Evolutionary conservation across 2,797 vertebrate species (phyloP).

Genomic region (Mus caroli): DNA sequence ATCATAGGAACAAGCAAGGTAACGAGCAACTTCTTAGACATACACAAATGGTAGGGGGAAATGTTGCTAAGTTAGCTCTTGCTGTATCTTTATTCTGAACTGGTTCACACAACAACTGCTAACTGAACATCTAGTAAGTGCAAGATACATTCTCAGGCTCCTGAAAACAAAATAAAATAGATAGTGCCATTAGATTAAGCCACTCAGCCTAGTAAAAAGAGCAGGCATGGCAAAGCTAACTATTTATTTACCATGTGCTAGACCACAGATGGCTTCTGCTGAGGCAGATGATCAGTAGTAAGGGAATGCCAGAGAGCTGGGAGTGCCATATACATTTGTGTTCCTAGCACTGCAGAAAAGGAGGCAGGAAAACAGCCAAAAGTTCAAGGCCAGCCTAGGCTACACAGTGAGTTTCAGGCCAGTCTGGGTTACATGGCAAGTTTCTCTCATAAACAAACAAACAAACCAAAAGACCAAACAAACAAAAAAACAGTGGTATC

Average conservation of each 20-base stretch:
- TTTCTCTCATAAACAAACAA: not conserved
- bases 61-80: not conserved
- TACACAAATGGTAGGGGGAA: not conserved
- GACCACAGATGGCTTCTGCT: not conserved
- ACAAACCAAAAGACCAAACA: not conserved
- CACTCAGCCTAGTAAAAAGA: not conserved
- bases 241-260: not conserved
- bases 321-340: not conserved
- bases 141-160: not conserved
- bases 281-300: not conserved
- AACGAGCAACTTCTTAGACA: not conserved
- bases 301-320: not conserved
- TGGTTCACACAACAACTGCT: not conserved
- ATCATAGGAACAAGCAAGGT: not conserved
- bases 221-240: not conserved
- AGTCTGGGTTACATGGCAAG: not conserved
- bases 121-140: not conserved
- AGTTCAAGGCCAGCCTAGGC: not conserved
- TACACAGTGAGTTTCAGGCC: not conserved
- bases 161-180: conserved; percentile 30
- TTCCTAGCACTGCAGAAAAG: not conserved
- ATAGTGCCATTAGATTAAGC: not conserved
- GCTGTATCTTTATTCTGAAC: not conserved
- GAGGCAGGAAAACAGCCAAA: not conserved
- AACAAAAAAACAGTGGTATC: not conserved